phyloP scores from a whole-genome alignment of 2,888 invertebrate genomes.

The Spatulosminthurus flaviceps region DNA sequence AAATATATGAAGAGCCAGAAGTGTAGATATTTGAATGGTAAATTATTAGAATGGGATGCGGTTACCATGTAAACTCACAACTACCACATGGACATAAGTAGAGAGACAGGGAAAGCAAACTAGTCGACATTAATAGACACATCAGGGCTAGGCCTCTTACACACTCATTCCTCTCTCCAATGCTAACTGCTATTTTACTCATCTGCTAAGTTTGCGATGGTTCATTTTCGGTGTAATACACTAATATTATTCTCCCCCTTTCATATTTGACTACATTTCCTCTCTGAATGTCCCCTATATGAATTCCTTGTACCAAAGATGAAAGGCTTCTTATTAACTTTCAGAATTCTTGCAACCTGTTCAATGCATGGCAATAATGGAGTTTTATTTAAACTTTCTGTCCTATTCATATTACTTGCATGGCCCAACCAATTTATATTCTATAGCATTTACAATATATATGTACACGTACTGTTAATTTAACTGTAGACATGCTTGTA shows the following conservation, averaged over 20 bases:
- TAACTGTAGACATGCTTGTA: too few relatives aligned
- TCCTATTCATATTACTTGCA: too few relatives aligned
- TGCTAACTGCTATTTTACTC: background rate
- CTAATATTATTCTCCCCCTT: too few relatives aligned
- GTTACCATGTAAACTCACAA: background rate
- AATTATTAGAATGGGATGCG: background rate
- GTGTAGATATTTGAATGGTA: background rate
- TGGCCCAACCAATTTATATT: conserved; percentile 1
- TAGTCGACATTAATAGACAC: background rate
- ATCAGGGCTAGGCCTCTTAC: background rate
- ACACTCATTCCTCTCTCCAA: background rate
- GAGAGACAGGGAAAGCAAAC: background rate
- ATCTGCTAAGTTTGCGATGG: background rate
- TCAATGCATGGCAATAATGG: background rate
- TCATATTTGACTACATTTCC: too few relatives aligned
- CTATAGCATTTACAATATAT: background rate
- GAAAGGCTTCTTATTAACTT: background rate
- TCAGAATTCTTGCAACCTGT: background rate
- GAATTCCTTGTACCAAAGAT: background rate
- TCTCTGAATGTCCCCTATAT: background rate
- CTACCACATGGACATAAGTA: background rate
- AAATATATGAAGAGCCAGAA: too few relatives aligned
- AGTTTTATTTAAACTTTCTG: background rate
- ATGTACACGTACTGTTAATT: too few relatives aligned
- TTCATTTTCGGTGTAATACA: too few relatives aligned